A percentile compares a stretch with the other conserved stretches of the same genome.
Conservation (phyloP, 2,113 vertebrate genomes). For the Muntiacus reevesi region DNA sequence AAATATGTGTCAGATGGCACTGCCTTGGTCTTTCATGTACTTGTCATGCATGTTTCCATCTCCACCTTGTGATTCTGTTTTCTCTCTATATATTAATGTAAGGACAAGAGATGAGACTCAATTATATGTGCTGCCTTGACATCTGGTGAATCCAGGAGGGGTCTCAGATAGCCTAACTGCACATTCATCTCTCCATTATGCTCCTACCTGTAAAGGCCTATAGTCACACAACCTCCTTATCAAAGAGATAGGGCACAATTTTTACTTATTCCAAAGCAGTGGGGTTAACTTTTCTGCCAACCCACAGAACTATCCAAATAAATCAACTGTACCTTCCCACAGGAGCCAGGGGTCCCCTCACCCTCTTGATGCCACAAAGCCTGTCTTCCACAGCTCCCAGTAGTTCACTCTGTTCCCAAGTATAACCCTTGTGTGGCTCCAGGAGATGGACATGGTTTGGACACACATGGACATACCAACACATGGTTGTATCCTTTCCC, state of each 20-base stretch:
- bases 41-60: rapidly evolving
- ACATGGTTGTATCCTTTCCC: neutral
- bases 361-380: neutral
- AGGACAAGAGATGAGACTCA: neutral
- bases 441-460: neutral
- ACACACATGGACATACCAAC: neutral
- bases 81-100: rapidly evolving
- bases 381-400: neutral
- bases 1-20: neutral
- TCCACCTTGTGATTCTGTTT: neutral
- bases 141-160: neutral
- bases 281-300: neutral
- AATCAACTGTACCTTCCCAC: neutral
- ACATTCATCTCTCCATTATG: neutral
- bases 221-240: neutral
- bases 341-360: neutral
- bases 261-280: neutral
- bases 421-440: neutral
- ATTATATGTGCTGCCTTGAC: neutral
- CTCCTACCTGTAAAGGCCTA: neutral
- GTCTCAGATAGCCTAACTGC: neutral
- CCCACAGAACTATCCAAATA: neutral
- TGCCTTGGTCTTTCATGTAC: neutral
- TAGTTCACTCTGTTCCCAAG: neutral
- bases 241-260: neutral